phyloP scores from a whole-genome alignment of 2,888 invertebrate species.

The Lymantria dispar region DNA sequence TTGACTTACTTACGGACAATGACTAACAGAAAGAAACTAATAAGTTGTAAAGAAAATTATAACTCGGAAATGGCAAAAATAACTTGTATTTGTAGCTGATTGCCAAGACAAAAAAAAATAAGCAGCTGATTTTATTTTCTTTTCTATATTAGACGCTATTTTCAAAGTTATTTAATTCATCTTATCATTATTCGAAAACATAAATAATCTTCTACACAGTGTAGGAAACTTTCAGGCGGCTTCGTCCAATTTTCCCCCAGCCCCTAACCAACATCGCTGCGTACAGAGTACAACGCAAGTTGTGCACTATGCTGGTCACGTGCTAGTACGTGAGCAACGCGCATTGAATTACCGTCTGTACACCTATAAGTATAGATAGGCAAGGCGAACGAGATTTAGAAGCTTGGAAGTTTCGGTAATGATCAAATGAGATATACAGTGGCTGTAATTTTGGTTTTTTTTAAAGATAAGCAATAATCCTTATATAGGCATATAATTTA shows the following conservation, averaged over 20 bases:
- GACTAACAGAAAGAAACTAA: no score
- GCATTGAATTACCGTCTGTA: slow-evolving; percentile 28
- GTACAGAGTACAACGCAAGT: slow-evolving; percentile 31
- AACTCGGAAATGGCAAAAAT: no score
- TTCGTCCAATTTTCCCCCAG: slow-evolving; percentile 20
- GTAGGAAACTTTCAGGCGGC: slow-evolving; percentile 20
- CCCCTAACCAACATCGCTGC: slow-evolving; percentile 14
- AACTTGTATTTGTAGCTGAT: no score
- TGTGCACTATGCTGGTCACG: slow-evolving; percentile 37
- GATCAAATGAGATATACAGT: neutral
- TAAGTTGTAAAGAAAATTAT: no score
- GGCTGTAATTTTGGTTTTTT: no score
- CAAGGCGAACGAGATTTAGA: slow-evolving; percentile 18
- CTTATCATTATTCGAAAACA: slow-evolving; percentile 5
- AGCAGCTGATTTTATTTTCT: neutral
- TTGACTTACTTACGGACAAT: no score
- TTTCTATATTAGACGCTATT: neutral
- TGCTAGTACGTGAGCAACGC: slow-evolving; percentile 34
- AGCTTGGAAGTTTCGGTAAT: slow-evolving; percentile 18
- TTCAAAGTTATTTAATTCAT: neutral
- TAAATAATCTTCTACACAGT: slow-evolving; percentile 6
- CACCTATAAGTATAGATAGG: slow-evolving; percentile 11
- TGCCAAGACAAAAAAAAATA: no score
- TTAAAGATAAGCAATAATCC: no score
- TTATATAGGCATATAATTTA: no score